phyloP scores from a whole-genome alignment of 2,113 vertebrate genomes.

The Taurulus bubalis region DNA sequence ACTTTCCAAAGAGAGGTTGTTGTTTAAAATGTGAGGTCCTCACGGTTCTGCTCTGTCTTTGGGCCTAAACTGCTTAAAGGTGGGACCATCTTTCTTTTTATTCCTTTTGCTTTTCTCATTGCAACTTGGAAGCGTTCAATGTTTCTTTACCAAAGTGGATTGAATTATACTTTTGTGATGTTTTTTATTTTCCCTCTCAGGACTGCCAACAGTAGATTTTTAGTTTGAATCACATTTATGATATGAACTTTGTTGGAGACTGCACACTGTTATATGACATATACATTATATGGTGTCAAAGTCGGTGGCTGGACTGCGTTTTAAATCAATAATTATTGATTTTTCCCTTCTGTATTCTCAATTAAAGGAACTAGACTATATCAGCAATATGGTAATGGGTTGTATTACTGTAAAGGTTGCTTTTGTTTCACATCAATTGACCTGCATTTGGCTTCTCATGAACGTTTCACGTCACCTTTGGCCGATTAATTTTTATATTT shows the following conservation, averaged over 20 bases:
- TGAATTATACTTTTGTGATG: neutral
- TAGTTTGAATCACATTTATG: neutral
- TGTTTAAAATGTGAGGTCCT: constrained; percentile 5
- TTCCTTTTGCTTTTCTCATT: neutral
- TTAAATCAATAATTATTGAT: constrained; percentile 2
- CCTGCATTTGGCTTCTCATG: constrained; percentile 14
- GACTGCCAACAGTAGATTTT: neutral
- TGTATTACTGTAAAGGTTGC: neutral
- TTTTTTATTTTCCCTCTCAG: neutral
- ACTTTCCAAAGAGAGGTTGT: neutral
- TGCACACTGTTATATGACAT: neutral
- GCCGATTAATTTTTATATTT: neutral
- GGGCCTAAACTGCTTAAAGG: neutral
- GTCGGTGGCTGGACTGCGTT: neutral
- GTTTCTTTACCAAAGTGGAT: neutral
- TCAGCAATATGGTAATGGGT: neutral
- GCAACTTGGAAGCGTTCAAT: neutral
- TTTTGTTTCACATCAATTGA: constrained; percentile 28
- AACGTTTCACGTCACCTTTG: constrained; percentile 18
- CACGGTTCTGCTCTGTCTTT: neutral
- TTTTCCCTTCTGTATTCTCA: neutral
- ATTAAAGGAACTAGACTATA: neutral
- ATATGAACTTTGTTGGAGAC: neutral
- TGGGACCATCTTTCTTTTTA: neutral
- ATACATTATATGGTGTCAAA: neutral